Evolutionary conservation across 2,888 invertebrate species (phyloP).

Genomic region (Temnothorax ravouxi): DNA sequence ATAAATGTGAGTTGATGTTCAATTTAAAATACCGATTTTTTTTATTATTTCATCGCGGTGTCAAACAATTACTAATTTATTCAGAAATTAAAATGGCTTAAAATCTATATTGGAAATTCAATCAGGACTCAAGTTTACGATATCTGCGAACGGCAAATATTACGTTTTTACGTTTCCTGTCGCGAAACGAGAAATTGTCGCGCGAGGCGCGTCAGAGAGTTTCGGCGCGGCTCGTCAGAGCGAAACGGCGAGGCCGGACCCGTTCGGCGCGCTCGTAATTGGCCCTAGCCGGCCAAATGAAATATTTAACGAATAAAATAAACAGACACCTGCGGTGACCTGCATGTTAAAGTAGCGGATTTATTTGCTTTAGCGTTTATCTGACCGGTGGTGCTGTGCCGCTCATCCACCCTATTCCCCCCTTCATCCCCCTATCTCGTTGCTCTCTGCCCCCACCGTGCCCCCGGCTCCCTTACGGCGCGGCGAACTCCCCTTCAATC

Average conservation of each 20-base stretch:
- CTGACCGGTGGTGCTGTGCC: conserved; percentile 76
- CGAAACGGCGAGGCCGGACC: conserved; percentile 56
- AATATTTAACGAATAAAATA: conserved; percentile 87
- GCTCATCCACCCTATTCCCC: conserved; percentile 46
- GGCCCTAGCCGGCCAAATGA: conserved; percentile 85
- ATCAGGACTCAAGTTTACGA: conserved; percentile 6
- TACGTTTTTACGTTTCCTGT: conserved; percentile 1
- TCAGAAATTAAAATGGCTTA: neutral
- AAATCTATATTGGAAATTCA: neutral
- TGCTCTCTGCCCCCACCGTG: conserved; percentile 1
- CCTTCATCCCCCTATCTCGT: conserved; percentile 23
- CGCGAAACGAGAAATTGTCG: conserved; percentile 24
- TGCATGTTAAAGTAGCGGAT: conserved; percentile 86
- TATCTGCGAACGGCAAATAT: neutral
- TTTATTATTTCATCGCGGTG: too few relatives aligned
- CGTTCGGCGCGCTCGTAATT: conserved; percentile 79
- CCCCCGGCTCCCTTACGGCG: conserved; percentile 44
- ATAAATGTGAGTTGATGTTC: neutral
- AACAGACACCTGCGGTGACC: conserved; percentile 85
- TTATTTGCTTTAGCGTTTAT: conserved; percentile 83
- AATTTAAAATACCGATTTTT: neutral
- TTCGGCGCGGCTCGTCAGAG: conserved; percentile 63
- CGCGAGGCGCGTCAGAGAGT: conserved; percentile 40
- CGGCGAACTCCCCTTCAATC: conserved; percentile 55
- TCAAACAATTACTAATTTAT: conserved; percentile 1